Conservation (phyloP, 2,797 vertebrate genomes). For the Coregonus sp. region DNA sequence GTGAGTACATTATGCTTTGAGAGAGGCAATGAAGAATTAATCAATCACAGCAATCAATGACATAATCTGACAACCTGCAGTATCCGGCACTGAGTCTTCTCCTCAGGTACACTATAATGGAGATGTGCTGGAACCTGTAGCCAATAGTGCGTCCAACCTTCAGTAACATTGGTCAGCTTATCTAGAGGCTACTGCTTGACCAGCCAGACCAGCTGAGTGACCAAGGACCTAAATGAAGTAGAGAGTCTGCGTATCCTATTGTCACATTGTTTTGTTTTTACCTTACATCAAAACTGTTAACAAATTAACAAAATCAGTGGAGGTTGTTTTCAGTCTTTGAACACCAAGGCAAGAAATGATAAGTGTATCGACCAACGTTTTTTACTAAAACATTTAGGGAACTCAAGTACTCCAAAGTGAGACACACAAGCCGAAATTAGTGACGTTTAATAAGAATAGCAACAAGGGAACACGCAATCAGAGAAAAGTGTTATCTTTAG, state of each 20-base stretch:
- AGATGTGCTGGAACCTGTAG: slow-evolving; percentile 88
- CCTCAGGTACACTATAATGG: slow-evolving; percentile 89
- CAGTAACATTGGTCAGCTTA: slow-evolving; percentile 78
- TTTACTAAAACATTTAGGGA: background rate
- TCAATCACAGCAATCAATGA: too few relatives aligned
- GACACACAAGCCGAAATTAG: background rate
- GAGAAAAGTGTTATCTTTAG: background rate
- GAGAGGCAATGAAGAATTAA: too few relatives aligned
- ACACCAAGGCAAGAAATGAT: background rate
- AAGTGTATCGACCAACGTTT: background rate
- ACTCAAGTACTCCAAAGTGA: background rate
- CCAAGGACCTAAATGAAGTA: background rate
- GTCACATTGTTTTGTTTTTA: too few relatives aligned
- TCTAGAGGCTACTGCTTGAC: slow-evolving; percentile 69
- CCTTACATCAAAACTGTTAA: background rate
- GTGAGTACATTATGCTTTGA: slow-evolving; percentile 70
- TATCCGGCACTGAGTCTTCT: background rate
- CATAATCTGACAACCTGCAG: background rate
- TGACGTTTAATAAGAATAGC: background rate
- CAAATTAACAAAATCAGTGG: background rate
- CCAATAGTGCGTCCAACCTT: slow-evolving; percentile 87
- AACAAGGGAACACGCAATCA: background rate
- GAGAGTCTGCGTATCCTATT: too few relatives aligned
- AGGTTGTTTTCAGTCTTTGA: background rate
- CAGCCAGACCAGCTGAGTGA: slow-evolving; percentile 70